Percentiles rank a stretch among this genome's conserved stretches.
Evolutionary conservation across 2,888 invertebrate genomes (phyloP).

Genomic region (Cantharis nigra): DNA sequence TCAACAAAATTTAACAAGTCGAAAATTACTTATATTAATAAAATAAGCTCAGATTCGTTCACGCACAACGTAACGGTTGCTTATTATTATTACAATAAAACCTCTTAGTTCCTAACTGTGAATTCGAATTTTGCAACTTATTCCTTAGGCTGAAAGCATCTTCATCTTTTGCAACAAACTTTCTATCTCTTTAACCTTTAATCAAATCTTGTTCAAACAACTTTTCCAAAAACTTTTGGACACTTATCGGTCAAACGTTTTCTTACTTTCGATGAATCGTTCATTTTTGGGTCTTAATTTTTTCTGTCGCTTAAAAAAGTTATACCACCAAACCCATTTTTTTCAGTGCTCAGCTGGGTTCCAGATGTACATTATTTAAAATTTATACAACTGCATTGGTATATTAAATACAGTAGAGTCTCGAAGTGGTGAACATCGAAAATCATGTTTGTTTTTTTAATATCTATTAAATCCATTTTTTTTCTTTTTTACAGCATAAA

Average conservation of each 20-base stretch:
- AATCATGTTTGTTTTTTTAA: too few species aligned
- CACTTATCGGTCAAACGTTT: neutral
- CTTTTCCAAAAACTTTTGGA: neutral
- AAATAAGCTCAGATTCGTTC: neutral
- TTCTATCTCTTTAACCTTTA: neutral
- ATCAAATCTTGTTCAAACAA: neutral
- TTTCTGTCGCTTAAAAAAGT: neutral
- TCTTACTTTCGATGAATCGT: neutral
- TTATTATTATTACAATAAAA: neutral
- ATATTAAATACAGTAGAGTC: neutral
- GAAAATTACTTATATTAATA: neutral
- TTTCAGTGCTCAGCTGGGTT: neutral
- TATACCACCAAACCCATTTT: neutral
- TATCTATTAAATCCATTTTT: too few species aligned
- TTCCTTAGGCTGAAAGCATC: neutral
- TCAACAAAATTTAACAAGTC: neutral
- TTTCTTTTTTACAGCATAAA: too few species aligned
- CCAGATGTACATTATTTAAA: neutral
- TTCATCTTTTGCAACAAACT: neutral
- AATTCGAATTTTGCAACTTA: neutral
- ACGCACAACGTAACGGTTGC: neutral
- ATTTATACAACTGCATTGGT: neutral
- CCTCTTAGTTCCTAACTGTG: neutral
- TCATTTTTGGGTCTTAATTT: neutral
- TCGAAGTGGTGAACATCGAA: too few species aligned